A percentile compares a stretch with the other conserved stretches of the same genome.
Conservation (phyloP, 2,888 invertebrate species). For the Limnephilus rhombicus region DNA sequence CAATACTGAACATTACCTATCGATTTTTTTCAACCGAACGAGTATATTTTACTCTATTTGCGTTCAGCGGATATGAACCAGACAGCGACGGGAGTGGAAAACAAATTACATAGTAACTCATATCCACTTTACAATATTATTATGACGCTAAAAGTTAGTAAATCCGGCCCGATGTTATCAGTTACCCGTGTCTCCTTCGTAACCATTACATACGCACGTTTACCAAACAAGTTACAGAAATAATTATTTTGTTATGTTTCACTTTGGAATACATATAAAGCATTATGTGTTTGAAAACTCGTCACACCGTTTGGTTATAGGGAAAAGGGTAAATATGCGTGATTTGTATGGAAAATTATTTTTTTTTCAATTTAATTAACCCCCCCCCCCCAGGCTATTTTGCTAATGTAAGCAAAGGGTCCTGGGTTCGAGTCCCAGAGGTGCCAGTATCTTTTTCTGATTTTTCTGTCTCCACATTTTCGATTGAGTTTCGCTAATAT, state of each 20-base stretch:
- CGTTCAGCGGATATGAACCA: background rate
- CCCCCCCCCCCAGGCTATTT: too few species aligned
- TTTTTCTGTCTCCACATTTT: too few species aligned
- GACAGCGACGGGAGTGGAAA: background rate
- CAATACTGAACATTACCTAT: background rate
- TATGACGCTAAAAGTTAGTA: background rate
- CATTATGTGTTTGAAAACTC: background rate
- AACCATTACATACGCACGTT: background rate
- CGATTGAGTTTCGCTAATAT: too few species aligned
- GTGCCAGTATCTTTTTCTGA: too few species aligned
- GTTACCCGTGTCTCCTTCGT: background rate
- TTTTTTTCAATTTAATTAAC: too few species aligned
- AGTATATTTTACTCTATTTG: background rate
- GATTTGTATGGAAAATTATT: too few species aligned
- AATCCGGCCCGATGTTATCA: background rate
- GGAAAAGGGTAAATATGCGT: background rate
- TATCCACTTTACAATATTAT: background rate
- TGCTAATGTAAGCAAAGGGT: too few species aligned
- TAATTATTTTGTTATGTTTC: background rate
- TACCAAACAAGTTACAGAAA: background rate
- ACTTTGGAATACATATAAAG: background rate
- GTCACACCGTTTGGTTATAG: background rate
- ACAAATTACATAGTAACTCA: background rate
- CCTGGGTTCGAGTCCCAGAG: too few species aligned
- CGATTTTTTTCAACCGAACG: background rate